These are phyloP conservation scores for Nemoura dubitans DNA, from an alignment of 2,888 invertebrate species.

Conservation along the genomic window DNA sequence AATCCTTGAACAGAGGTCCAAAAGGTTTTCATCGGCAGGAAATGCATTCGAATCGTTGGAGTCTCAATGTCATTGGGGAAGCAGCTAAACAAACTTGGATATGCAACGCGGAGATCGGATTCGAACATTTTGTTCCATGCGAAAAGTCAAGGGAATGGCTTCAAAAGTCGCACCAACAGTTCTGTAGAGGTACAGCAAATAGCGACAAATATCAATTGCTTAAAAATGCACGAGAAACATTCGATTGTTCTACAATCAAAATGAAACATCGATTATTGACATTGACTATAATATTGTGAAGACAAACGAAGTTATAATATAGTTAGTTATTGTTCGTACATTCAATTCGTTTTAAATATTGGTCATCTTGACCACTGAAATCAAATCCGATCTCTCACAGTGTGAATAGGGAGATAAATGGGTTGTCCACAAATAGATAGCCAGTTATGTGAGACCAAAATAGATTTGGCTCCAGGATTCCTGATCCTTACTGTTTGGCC, in stretches of 20 bases:
- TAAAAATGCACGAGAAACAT: neutral
- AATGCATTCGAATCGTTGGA: neutral
- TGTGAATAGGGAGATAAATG: neutral
- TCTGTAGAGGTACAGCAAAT: neutral
- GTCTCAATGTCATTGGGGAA: neutral
- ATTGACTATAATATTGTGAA: neutral
- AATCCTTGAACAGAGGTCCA: neutral
- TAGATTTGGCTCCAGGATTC: neutral
- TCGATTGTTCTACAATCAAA: neutral
- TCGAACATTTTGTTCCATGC: neutral
- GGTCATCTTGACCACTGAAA: neutral
- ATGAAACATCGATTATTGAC: neutral
- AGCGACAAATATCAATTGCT: neutral
- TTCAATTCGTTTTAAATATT: neutral
- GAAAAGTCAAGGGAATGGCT: neutral
- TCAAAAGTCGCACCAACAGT: neutral
- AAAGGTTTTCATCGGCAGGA: neutral
- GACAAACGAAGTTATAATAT: neutral
- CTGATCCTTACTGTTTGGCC: neutral
- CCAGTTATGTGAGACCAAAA: neutral
- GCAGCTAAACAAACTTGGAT: neutral
- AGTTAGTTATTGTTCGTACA: neutral
- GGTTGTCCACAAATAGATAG: neutral
- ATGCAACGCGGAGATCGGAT: neutral
- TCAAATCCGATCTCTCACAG: neutral